Evolutionary conservation across 2,113 vertebrate genomes (phyloP).

Genomic region (Leptobrachium leishanense): DNA sequence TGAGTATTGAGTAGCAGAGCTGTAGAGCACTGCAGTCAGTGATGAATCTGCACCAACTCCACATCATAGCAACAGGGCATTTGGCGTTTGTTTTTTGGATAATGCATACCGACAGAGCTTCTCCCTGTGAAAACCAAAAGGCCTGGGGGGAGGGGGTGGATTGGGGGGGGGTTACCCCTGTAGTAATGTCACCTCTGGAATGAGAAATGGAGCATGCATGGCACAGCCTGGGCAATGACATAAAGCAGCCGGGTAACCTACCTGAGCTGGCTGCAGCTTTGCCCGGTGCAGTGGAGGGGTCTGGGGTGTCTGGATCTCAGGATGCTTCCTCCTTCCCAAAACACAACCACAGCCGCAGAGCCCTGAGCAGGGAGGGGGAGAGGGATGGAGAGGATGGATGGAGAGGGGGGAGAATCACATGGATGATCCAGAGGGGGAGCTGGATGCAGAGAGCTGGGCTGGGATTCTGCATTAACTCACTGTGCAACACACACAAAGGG

Average conservation of each 20-base stretch:
- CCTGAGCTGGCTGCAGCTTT: conserved; percentile 8
- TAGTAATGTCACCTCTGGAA: background rate
- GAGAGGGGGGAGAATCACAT: conserved; percentile 6
- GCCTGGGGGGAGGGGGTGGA: background rate
- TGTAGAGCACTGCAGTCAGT: conserved; percentile 16
- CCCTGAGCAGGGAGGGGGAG: conserved; percentile 20
- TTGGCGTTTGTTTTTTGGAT: background rate
- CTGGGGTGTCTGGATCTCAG: background rate
- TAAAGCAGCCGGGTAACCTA: conserved; percentile 8
- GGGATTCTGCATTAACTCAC: conserved; percentile 36
- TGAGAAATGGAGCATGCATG: background rate
- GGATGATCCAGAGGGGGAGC: conserved; percentile 10
- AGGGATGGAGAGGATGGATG: background rate
- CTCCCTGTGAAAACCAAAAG: background rate
- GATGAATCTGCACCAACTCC: conserved; percentile 19
- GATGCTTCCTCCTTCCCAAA: conserved; percentile 20
- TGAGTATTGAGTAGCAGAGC: background rate
- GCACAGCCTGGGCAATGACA: background rate
- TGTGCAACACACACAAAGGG: conserved; percentile 26
- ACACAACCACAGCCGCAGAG: conserved; percentile 34
- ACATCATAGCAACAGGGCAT: conserved; percentile 31
- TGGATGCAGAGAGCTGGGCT: conserved; percentile 40
- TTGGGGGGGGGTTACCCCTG: background rate
- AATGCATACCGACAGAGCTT: conserved; percentile 23
- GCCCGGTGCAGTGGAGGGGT: background rate